Conservation (phyloP, 2,797 vertebrate genomes). For the Meriones psammophilus region DNA sequence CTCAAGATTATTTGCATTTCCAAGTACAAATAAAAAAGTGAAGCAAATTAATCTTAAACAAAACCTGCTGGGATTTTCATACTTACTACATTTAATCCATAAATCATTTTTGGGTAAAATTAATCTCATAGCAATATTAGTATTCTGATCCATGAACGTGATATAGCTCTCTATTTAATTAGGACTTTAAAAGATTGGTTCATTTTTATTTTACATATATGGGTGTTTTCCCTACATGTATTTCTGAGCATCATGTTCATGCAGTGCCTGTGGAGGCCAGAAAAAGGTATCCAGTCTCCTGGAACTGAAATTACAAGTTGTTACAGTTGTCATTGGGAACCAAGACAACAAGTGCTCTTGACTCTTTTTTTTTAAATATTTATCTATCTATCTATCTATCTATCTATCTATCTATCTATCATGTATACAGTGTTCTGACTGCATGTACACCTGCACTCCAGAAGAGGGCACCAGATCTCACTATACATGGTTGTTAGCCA, state of each 20-base stretch:
- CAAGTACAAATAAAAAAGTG: not conserved
- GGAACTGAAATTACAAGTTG: too few species aligned
- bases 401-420: too few species aligned
- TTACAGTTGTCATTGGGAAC: too few species aligned
- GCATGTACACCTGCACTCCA: not conserved
- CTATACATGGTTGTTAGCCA: not conserved
- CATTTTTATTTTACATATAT: not conserved
- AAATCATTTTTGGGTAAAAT: not conserved
- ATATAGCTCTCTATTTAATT: not conserved
- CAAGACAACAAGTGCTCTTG: too few species aligned
- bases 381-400: too few species aligned
- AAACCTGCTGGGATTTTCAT: not conserved
- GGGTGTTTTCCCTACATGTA: not conserved
- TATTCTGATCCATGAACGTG: not conserved
- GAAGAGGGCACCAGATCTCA: not conserved
- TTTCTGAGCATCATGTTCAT: too few species aligned
- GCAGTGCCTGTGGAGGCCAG: too few species aligned
- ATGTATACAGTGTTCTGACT: not conserved
- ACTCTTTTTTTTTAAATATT: too few species aligned
- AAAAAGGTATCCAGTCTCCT: too few species aligned
- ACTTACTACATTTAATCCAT: not conserved
- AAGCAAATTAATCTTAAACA: not conserved
- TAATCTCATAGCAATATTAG: not conserved
- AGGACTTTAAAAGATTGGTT: not conserved
- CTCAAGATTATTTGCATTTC: not conserved